Evolutionary conservation across 2,797 vertebrate genomes (phyloP).

Genomic region (Luscinia megarhynchos): DNA sequence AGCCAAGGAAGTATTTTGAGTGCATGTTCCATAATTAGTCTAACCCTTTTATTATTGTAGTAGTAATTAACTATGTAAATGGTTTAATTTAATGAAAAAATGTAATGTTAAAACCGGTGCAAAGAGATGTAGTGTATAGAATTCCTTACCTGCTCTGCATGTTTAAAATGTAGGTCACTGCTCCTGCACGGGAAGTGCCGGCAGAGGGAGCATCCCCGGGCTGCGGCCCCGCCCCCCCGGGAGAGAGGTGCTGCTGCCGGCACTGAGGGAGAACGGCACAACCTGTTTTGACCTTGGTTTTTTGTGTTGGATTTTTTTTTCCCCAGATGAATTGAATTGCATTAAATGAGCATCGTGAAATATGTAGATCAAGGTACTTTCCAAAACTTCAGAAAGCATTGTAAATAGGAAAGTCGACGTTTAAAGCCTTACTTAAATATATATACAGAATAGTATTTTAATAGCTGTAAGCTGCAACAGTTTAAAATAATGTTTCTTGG

Average conservation of each 20-base stretch:
- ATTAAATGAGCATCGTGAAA: not conserved
- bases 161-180: not conserved
- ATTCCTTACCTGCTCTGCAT: not conserved
- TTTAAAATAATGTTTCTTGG: not conserved
- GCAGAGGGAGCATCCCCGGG: slow-evolving; percentile 39
- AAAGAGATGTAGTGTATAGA: not conserved
- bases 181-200: not conserved
- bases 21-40: not conserved
- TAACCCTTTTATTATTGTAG: not conserved
- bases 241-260: not conserved
- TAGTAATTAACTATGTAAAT: not conserved
- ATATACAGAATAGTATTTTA: not conserved
- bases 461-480: not conserved
- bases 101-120: not conserved
- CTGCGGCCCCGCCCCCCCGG: not conserved
- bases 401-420: not conserved
- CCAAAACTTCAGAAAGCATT: not conserved
- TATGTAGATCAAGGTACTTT: not conserved
- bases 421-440: not conserved
- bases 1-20: not conserved
- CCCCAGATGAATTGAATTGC: not conserved
- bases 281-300: accelerated
- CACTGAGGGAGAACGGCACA: not conserved
- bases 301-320: accelerated
- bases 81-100: not conserved